These are phyloP conservation scores for Pimpla rufipes DNA, from an alignment of 2,888 invertebrate genomes.

Conservation along the genomic window DNA sequence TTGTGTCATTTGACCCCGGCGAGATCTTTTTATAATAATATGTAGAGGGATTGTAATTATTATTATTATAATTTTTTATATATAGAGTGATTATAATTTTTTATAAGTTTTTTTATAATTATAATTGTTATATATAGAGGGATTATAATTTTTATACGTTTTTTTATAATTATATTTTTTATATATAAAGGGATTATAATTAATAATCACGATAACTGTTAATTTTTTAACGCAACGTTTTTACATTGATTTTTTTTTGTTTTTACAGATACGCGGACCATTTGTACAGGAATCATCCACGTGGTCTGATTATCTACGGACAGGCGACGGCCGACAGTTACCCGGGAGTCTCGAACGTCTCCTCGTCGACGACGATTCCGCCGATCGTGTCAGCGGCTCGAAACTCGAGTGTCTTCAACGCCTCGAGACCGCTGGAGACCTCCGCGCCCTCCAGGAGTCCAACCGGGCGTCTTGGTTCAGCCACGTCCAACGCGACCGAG, in stretches of 20 bases:
- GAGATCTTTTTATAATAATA: too few species aligned
- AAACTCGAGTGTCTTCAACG: conserved; percentile 71
- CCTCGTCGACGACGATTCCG: conserved; percentile 71
- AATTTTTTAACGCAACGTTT: not conserved
- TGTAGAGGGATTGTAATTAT: too few species aligned
- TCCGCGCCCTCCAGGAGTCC: conserved; percentile 59
- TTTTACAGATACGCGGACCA: conserved; percentile 79
- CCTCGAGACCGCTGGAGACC: conserved; percentile 73
- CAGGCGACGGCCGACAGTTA: conserved; percentile 75
- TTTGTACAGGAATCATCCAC: conserved; percentile 79
- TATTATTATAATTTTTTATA: too few species aligned
- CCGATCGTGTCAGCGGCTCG: conserved; percentile 67
- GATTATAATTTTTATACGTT: too few species aligned
- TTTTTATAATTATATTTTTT: too few species aligned
- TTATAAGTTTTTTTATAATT: too few species aligned
- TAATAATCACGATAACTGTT: too few species aligned
- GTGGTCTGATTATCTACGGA: conserved; percentile 83
- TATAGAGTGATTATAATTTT: too few species aligned
- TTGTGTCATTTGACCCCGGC: too few species aligned
- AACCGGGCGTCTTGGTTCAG: conserved; percentile 66
- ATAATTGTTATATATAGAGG: too few species aligned
- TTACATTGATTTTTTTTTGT: not conserved
- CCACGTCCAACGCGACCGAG: conserved; percentile 77
- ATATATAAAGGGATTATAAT: too few species aligned
- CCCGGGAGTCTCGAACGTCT: conserved; percentile 72